phyloP scores from a whole-genome alignment of 2,113 vertebrate species.

The Grallaria varia region DNA sequence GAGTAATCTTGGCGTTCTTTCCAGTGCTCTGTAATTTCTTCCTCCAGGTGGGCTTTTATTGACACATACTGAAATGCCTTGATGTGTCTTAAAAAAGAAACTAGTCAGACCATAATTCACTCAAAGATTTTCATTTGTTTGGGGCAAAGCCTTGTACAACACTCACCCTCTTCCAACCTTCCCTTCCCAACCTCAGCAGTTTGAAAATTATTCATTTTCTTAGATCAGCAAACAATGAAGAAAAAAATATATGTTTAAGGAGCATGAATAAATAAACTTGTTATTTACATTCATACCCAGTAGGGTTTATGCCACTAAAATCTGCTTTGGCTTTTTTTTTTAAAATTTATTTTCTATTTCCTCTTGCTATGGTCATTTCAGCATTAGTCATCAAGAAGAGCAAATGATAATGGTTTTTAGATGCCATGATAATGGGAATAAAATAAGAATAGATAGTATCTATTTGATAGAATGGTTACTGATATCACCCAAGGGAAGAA shows the following conservation, averaged over 20 bases:
- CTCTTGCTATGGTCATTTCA: neutral
- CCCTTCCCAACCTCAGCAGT: neutral
- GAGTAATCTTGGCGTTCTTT: conserved; percentile 51
- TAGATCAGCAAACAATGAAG: neutral
- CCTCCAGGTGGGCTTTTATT: conserved; percentile 62
- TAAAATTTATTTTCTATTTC: neutral
- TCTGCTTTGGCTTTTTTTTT: neutral
- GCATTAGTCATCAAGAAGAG: neutral
- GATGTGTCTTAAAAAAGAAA: conserved; percentile 53
- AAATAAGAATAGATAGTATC: neutral
- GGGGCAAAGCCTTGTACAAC: neutral
- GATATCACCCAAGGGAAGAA: neutral
- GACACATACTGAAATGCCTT: conserved; percentile 34
- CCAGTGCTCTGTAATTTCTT: conserved; percentile 58
- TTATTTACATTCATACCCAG: neutral
- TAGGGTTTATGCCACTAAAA: neutral
- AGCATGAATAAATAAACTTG: neutral
- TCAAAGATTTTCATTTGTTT: conserved; percentile 45
- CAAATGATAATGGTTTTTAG: neutral
- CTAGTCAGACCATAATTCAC: conserved; percentile 8
- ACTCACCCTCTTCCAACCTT: neutral
- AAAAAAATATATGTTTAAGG: neutral
- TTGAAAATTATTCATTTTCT: neutral
- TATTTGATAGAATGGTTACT: neutral
- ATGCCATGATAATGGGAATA: neutral